Evolutionary conservation across 2,113 vertebrate genomes (phyloP), one percentile per base, ranked within the genome.

Genomic region (Tachycineta bicolor): DNA sequence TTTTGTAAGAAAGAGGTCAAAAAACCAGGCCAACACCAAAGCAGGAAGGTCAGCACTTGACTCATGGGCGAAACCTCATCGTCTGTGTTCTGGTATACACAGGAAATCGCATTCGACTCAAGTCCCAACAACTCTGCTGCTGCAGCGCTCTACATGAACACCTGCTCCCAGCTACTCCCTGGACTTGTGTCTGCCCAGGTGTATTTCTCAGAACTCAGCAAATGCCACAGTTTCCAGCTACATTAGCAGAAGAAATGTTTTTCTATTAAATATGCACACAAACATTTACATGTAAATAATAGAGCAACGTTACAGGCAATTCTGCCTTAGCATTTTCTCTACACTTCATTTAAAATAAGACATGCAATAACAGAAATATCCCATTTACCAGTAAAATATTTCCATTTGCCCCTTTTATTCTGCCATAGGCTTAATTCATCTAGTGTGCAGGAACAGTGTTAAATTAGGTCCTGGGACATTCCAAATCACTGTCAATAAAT

Each of bases 401-500:
- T 79, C 70, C 59, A 73, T 79, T 91, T 15, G 4, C 7, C 12
- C 34, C 23, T 91, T 94, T 89, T 85, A 62, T 77, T 95, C 50
- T 93, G 89, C 50, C 43, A 74, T 11, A 80, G 37, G 21, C 33
- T 90, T 50, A 93, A 96, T 89, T 91, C 33, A 80, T 74, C 50
- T 65, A 49, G 7, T 26, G 14, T 4, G 5, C 50, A 94, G 56
- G 46, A 96, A 62, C 70, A 67, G 50, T 65, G 90, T 79, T 91
- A 91, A 94, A 91, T 90, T 89, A 87, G 39, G 60, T 84, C 60
- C 87, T 92, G 58, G 77, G 87, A 91, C 83, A 71, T 84, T 89
- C 37, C 87, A 90, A 93, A 95, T 92, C 80, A 89, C 60, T 9
- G 2, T 64, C 89, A 91, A 82, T 94, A 84, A 96, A 94, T 92